Percentiles rank a stretch among this genome's conserved stretches.
phyloP scores from a whole-genome alignment of 2,797 vertebrate species.

The Molossus molossus region DNA sequence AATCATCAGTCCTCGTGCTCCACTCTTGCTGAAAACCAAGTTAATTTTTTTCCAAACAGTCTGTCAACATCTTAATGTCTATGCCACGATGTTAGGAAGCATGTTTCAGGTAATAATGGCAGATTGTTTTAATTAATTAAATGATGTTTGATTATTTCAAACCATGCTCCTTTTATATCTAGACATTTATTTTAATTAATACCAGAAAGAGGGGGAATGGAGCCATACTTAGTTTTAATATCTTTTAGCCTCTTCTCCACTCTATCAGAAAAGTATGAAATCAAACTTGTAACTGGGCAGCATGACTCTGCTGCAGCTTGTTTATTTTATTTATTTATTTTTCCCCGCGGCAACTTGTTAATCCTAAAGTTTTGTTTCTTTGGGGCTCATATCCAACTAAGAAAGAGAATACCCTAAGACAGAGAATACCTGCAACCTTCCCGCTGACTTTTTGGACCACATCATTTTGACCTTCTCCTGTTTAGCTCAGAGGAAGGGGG shows the following conservation, averaged over 20 bases:
- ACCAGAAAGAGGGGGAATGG: neutral
- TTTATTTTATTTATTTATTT: neutral
- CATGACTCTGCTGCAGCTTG: neutral
- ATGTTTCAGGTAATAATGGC: neutral
- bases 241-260: neutral
- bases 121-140: neutral
- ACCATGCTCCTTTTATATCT: neutral
- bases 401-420: neutral
- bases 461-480: neutral
- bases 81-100: neutral
- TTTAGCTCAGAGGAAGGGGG: neutral
- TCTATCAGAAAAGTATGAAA: neutral
- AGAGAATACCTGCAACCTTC: neutral
- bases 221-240: neutral
- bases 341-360: neutral
- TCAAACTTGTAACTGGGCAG: neutral
- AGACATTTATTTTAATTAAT: slow-evolving; percentile 39
- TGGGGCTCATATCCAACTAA: neutral
- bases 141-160: slow-evolving; percentile 1
- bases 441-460: neutral
- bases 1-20: slow-evolving; percentile 65
- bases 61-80: neutral
- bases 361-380: slow-evolving; percentile 1
- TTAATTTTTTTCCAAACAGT: slow-evolving; percentile 44
- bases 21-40: slow-evolving; percentile 52